Conservation (phyloP, 2,113 vertebrate genomes). For the Hemibagrus wyckioides region DNA sequence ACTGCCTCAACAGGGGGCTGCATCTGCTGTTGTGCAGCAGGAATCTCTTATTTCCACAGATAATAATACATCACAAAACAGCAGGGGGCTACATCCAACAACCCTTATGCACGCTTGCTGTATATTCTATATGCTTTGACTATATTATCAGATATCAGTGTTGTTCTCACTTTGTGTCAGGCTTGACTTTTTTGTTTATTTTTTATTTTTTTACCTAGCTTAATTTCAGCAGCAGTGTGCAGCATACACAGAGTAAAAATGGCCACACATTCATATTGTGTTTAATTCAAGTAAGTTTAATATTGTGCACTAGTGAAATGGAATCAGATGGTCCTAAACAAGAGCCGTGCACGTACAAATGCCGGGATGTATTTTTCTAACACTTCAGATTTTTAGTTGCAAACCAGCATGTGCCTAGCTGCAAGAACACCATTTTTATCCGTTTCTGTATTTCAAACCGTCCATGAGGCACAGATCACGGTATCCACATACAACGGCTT, state of each 20-base stretch:
- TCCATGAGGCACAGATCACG: not conserved
- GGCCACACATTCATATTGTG: not conserved
- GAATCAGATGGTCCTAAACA: conserved; percentile 54
- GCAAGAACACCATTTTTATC: not conserved
- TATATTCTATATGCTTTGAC: not conserved
- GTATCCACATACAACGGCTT: not conserved
- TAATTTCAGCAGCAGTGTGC: not conserved
- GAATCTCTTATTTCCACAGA: not conserved
- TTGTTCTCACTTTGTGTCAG: not conserved
- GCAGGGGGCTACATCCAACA: not conserved
- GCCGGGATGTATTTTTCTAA: conserved; percentile 64
- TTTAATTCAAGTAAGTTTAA: conserved; percentile 83
- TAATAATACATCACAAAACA: not conserved
- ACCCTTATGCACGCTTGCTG: not conserved
- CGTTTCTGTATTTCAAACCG: not conserved
- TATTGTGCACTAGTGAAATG: conserved; percentile 82
- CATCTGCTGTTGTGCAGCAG: conserved; percentile 2
- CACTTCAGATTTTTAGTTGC: not conserved
- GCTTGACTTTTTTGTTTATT: not conserved
- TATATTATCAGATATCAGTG: not conserved
- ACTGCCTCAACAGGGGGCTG: conserved; percentile 18
- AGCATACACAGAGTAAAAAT: not conserved
- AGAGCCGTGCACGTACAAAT: conserved; percentile 26
- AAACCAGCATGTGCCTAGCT: not conserved
- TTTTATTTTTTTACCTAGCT: not conserved